Conservation (phyloP, 2,113 vertebrate genomes). For the Muntiacus muntjak region DNA sequence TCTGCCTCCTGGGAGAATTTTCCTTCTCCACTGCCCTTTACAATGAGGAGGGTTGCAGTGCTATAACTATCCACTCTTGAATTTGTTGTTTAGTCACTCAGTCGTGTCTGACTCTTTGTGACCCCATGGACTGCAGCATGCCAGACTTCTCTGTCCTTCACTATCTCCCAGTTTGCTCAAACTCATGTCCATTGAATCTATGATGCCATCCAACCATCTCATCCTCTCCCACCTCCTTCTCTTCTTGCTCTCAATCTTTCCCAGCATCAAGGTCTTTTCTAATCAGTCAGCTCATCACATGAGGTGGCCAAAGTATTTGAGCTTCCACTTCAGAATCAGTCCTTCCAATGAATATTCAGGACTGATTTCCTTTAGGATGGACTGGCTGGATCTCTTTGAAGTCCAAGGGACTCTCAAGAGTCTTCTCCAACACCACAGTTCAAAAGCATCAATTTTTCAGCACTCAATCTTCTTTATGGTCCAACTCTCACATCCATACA, state of each 20-base stretch:
- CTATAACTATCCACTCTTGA: not conserved
- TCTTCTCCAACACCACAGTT: not conserved
- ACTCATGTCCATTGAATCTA: not conserved
- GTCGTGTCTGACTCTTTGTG: not conserved
- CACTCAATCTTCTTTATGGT: not conserved
- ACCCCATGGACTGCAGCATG: not conserved
- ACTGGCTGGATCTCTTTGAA: not conserved
- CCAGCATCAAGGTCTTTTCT: not conserved
- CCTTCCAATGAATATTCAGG: not conserved
- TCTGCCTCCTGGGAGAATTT: not conserved
- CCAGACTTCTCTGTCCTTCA: not conserved
- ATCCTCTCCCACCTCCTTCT: not conserved
- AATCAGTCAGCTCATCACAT: not conserved
- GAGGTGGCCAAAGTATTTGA: not conserved
- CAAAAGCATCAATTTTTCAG: not conserved
- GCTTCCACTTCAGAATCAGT: not conserved
- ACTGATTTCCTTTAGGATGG: not conserved
- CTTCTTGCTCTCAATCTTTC: not conserved
- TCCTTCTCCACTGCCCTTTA: not conserved
- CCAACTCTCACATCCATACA: not conserved
- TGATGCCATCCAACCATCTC: not conserved
- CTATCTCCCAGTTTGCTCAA: not conserved
- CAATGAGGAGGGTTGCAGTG: not conserved
- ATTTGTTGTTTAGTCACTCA: not conserved
- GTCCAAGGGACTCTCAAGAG: not conserved